Evolutionary conservation across 2,797 vertebrate species (phyloP).

Genomic region (Falco rusticolus): DNA sequence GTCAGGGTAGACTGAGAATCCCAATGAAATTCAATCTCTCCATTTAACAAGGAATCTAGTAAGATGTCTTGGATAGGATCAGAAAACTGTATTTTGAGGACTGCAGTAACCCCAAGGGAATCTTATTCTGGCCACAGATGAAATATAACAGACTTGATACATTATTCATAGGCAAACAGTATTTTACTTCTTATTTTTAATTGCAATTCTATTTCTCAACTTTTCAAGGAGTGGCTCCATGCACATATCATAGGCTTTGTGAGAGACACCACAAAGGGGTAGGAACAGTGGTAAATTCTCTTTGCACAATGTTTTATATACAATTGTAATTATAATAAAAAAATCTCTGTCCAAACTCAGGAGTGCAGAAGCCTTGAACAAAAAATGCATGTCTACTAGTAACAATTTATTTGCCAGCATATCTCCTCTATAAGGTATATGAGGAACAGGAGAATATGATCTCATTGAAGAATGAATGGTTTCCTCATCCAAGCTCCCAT

Average conservation of each 20-base stretch:
- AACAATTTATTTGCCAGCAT: neutral
- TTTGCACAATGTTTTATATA: neutral
- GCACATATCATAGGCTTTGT: neutral
- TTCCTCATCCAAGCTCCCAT: neutral
- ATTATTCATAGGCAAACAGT: neutral
- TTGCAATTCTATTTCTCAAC: neutral
- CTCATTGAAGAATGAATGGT: constrained; percentile 5
- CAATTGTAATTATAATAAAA: neutral
- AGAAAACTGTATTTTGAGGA: constrained; percentile 40
- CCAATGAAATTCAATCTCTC: constrained; percentile 70
- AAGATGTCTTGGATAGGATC: constrained; percentile 49
- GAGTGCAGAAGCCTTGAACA: neutral
- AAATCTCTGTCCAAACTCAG: neutral
- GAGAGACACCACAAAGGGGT: neutral
- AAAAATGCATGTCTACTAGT: neutral
- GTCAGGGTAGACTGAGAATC: constrained; percentile 69
- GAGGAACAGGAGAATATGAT: neutral
- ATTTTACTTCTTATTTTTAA: neutral
- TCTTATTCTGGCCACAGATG: neutral
- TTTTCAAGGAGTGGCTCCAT: neutral
- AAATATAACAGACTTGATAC: neutral
- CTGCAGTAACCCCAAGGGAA: neutral
- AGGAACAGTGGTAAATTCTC: neutral
- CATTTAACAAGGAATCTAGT: constrained; percentile 69
- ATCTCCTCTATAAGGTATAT: neutral